These are phyloP conservation scores for Liodrosophila aerea DNA, from an alignment of 2,888 invertebrate genomes.

Conservation along the genomic window DNA sequence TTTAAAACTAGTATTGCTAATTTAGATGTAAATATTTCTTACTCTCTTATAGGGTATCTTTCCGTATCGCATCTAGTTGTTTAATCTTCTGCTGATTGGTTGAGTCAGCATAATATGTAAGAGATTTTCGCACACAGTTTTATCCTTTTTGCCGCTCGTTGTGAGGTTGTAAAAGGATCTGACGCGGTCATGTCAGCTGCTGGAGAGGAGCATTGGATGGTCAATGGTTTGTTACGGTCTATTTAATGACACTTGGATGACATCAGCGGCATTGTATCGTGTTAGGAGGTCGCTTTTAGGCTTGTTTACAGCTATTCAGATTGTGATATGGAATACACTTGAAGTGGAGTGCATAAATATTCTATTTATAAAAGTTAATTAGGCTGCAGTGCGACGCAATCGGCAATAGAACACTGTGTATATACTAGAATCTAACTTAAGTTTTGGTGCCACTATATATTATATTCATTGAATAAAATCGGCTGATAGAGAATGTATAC, in stretches of 20 bases:
- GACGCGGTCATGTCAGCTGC: not conserved
- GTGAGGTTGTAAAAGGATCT: not conserved
- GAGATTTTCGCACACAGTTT: constrained; percentile 21
- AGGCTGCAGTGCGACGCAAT: too few species aligned
- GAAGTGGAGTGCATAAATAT: not conserved
- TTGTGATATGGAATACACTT: constrained; percentile 21
- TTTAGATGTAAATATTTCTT: too few species aligned
- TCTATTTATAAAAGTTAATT: not conserved
- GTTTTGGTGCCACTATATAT: too few species aligned
- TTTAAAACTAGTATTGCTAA: too few species aligned
- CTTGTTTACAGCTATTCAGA: constrained; percentile 50
- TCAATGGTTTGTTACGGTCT: constrained; percentile 48
- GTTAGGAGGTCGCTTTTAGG: constrained; percentile 1
- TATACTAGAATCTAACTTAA: too few species aligned
- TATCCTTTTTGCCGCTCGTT: constrained; percentile 1
- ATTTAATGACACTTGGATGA: constrained; percentile 53
- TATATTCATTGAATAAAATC: too few species aligned
- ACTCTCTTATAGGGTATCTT: not conserved
- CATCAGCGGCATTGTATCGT: constrained; percentile 53
- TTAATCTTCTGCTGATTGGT: constrained; percentile 8
- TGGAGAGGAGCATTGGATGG: not conserved
- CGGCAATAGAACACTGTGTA: too few species aligned
- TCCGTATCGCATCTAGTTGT: not conserved
- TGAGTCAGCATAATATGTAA: constrained; percentile 43
- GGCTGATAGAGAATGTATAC: too few species aligned